Evolutionary conservation across 2,888 invertebrate species (phyloP).

Genomic region (Mythimna impura): DNA sequence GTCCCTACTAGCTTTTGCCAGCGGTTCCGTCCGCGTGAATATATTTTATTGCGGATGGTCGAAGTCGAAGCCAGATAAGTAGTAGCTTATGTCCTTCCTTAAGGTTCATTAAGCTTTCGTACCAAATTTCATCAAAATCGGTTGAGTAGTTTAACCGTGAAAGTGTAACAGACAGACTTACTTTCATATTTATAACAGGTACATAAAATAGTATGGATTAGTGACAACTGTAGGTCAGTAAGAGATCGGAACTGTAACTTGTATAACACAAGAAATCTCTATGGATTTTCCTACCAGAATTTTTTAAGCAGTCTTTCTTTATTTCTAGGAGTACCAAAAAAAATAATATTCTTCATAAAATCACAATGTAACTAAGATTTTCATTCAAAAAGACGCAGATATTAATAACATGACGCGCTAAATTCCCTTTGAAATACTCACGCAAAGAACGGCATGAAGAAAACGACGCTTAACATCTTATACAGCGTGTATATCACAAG

Average conservation of each 20-base stretch:
- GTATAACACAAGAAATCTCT: no score
- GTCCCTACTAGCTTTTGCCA: no score
- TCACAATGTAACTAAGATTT: neutral
- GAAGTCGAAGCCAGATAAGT: no score
- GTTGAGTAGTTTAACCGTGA: no score
- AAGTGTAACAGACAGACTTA: no score
- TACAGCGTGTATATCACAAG: conserved; percentile 5
- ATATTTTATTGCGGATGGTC: no score
- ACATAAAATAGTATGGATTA: neutral
- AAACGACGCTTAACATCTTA: conserved; percentile 33
- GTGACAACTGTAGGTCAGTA: neutral
- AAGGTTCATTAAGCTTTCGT: no score
- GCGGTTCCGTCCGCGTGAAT: no score
- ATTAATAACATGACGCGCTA: conserved; percentile 18
- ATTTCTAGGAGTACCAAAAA: neutral
- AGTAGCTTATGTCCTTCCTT: no score
- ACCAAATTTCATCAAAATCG: no score
- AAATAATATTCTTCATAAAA: no score
- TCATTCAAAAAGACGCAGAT: neutral
- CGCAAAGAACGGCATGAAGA: conserved; percentile 10
- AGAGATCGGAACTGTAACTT: neutral
- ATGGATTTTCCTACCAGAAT: neutral
- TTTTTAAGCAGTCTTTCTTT: neutral
- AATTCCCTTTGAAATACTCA: conserved; percentile 37
- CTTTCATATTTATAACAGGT: no score